Evolutionary conservation across 2,113 vertebrate genomes (phyloP).

Genomic region (Xiphophorus hellerii): DNA sequence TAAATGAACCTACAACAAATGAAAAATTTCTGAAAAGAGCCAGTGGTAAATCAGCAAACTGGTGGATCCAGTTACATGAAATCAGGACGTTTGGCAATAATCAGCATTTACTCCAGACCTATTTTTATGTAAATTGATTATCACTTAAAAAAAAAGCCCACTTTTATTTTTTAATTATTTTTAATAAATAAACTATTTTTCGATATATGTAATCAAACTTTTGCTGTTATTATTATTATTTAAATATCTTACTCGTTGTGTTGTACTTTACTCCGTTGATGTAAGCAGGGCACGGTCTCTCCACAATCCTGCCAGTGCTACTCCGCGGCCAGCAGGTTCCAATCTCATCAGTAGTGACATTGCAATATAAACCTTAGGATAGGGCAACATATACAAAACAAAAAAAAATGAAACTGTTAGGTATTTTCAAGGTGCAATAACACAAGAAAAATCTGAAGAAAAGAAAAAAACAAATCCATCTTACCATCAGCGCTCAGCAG

Average conservation of each 20-base stretch:
- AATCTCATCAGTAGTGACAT: slow-evolving; percentile 93
- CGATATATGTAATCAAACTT: slow-evolving; percentile 26
- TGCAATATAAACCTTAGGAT: slow-evolving; percentile 87
- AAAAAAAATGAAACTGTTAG: slow-evolving; percentile 6
- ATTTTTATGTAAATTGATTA: not conserved
- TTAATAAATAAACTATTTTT: too few relatives aligned
- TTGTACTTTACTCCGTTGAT: slow-evolving; percentile 99
- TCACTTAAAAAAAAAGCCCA: not conserved
- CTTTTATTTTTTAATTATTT: too few relatives aligned
- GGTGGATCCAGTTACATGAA: not conserved
- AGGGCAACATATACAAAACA: not conserved
- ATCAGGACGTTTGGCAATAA: not conserved
- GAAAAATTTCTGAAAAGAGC: not conserved
- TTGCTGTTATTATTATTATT: not conserved
- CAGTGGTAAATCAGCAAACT: not conserved
- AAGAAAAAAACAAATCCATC: slow-evolving; percentile 29
- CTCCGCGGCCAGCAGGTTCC: slow-evolving; percentile 98
- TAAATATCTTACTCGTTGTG: slow-evolving; percentile 89
- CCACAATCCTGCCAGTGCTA: slow-evolving; percentile 86
- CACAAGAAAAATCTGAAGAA: slow-evolving; percentile 4
- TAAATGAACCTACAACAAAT: not conserved
- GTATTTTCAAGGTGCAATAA: not conserved
- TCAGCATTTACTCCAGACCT: not conserved
- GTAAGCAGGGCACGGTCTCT: slow-evolving; percentile 93
- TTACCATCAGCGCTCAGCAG: slow-evolving; percentile 86